These are phyloP conservation scores for Microtus montanus DNA, from an alignment of 2,113 vertebrate genomes.

Conservation along the genomic window DNA sequence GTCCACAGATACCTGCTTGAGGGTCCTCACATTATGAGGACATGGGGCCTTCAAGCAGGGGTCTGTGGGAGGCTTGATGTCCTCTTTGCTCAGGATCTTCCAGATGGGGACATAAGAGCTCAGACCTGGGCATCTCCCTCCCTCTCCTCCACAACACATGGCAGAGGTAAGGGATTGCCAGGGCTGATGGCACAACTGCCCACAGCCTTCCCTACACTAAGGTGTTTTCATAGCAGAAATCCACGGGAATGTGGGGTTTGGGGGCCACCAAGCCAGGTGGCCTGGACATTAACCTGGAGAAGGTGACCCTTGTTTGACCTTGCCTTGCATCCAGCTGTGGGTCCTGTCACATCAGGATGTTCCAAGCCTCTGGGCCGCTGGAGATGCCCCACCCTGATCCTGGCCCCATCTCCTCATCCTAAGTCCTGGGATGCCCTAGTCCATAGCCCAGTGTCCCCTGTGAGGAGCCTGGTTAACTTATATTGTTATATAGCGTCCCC, in stretches of 20 bases:
- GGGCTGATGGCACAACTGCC: neutral
- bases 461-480: slow-evolving; percentile 87
- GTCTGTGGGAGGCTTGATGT: neutral
- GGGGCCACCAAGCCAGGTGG: neutral
- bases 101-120: neutral
- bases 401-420: neutral
- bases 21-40: neutral
- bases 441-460: slow-evolving; percentile 71
- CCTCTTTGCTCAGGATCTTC: neutral
- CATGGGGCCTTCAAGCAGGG: neutral
- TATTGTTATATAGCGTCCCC: slow-evolving; percentile 86
- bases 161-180: neutral
- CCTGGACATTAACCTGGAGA: neutral
- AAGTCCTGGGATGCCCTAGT: neutral
- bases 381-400: neutral
- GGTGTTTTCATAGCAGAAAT: neutral
- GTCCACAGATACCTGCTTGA: neutral
- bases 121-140: neutral
- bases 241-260: neutral
- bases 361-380: neutral
- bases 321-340: neutral
- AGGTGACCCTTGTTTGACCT: neutral
- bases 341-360: neutral
- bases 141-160: neutral
- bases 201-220: accelerated